phyloP scores from a whole-genome alignment of 2,888 invertebrate species.

The Drosophila nr. perissopoda region DNA sequence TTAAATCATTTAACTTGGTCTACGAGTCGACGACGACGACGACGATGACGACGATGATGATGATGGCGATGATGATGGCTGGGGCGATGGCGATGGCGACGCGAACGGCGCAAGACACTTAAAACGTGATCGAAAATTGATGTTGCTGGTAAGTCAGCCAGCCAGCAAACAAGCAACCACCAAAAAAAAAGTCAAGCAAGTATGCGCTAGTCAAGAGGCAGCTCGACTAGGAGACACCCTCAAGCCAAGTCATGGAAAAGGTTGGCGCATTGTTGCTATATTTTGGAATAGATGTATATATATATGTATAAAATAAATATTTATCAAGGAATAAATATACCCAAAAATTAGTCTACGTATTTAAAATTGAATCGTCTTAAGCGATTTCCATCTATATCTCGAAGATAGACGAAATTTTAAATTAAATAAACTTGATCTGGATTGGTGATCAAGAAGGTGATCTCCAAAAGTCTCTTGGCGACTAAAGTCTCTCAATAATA shows the following conservation, averaged over 20 bases:
- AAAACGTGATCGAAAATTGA: slow-evolving; percentile 81
- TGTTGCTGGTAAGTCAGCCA: slow-evolving; percentile 59
- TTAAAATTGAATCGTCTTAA: not conserved
- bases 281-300: too few species aligned
- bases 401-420: not conserved
- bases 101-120: slow-evolving; percentile 76
- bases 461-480: not conserved
- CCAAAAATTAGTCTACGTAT: not conserved
- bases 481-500: not conserved
- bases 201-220: not conserved
- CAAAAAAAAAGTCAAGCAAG: slow-evolving; percentile 27
- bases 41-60: slow-evolving; percentile 31
- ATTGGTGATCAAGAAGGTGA: not conserved
- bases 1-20: slow-evolving; percentile 79
- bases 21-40: slow-evolving; percentile 45
- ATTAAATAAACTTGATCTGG: not conserved
- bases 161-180: slow-evolving; percentile 49
- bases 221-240: not conserved
- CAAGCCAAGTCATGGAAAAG: not conserved
- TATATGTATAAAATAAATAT: too few species aligned
- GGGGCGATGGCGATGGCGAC: slow-evolving; percentile 47
- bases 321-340: not conserved
- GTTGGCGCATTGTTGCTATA: not conserved
- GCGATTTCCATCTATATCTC: not conserved
- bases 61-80: slow-evolving; percentile 45